A percentile compares a stretch with the other conserved stretches of the same genome.
phyloP scores from a whole-genome alignment of 2,797 vertebrate species.

The Sciurus carolinensis region DNA sequence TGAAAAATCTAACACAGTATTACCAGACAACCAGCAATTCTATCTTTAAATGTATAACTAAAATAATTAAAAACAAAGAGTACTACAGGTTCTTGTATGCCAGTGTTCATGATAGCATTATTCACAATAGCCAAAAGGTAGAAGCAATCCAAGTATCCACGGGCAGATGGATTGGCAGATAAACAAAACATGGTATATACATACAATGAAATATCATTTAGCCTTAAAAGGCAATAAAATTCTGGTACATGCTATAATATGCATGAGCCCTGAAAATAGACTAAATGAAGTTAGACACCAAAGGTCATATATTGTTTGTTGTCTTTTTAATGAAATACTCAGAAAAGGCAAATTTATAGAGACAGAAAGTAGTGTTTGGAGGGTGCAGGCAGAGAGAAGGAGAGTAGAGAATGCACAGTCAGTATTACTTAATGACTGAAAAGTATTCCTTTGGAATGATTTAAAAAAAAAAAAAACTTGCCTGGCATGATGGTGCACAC shows the following conservation, averaged over 20 bases:
- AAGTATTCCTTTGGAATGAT: not conserved
- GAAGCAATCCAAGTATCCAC: not conserved
- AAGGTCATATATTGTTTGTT: not conserved
- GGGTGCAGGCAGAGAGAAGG: not conserved
- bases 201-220: not conserved
- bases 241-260: slow-evolving; percentile 18
- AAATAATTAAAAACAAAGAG: not conserved
- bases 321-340: not conserved
- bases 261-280: not conserved
- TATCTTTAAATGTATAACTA: not conserved
- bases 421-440: not conserved
- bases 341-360: not conserved
- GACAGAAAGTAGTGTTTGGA: not conserved
- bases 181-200: not conserved
- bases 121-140: not conserved
- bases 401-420: not conserved
- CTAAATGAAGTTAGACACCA: not conserved
- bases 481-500: too few relatives aligned
- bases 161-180: not conserved
- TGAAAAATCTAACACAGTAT: not conserved
- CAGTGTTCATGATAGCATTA: not conserved
- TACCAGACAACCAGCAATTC: not conserved
- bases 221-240: slow-evolving; percentile 19
- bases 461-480: not conserved
- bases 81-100: not conserved